Percentiles rank a stretch among this genome's conserved stretches.
These are phyloP conservation scores for Gymnopithys bicolor DNA, from an alignment of 2,797 vertebrate genomes.

Conservation along the genomic window DNA sequence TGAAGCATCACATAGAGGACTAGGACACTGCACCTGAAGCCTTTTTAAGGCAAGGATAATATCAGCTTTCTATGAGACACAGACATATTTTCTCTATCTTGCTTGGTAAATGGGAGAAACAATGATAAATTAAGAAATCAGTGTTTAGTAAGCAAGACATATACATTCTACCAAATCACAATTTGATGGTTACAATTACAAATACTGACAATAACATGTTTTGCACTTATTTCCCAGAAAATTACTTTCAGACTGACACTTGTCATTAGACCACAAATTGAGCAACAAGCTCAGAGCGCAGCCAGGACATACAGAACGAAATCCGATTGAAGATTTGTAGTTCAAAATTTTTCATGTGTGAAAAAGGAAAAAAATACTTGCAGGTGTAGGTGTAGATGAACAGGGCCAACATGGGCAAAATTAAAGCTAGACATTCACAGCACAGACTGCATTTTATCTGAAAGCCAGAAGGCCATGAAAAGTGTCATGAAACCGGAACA, in stretches of 20 bases:
- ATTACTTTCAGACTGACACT: neutral
- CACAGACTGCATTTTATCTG: neutral
- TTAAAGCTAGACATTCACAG: neutral
- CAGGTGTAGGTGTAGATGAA: neutral
- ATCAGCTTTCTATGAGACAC: neutral
- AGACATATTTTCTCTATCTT: neutral
- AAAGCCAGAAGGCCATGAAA: neutral
- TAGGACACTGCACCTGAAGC: neutral
- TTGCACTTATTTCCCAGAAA: neutral
- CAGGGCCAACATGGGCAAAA: neutral
- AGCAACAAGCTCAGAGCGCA: neutral
- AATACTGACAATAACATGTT: neutral
- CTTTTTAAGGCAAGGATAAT: neutral
- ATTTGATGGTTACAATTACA: neutral
- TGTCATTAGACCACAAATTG: neutral
- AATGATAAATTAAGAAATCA: neutral
- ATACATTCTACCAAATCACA: neutral
- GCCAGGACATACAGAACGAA: neutral
- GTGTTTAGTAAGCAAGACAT: neutral
- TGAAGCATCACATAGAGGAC: neutral
- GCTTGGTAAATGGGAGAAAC: neutral
- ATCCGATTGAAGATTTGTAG: neutral
- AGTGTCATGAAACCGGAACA: neutral
- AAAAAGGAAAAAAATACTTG: neutral
- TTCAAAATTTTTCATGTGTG: neutral